Evolutionary conservation across 2,888 invertebrate genomes (phyloP), one percentile per base, ranked within the genome.

Genomic region (Limnephilus rhombicus): DNA sequence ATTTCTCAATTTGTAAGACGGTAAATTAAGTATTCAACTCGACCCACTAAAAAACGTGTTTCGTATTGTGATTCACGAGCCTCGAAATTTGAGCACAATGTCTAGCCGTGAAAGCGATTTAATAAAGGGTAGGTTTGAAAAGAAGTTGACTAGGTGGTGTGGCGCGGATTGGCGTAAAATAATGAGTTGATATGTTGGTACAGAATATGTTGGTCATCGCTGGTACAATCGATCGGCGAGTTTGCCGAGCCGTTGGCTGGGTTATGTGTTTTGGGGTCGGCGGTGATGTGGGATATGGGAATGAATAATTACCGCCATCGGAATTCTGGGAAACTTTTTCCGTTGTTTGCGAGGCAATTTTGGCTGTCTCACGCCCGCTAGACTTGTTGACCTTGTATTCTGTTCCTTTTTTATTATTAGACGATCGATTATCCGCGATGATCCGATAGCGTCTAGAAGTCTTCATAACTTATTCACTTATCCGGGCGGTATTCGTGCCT

Each of bases 221-320:
- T 81, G 41, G 88, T 68, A 80, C 80, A 29, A 90, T 90, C 90
- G 90, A 90, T 90, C 90, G 90, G 81, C 88, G 68, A n/a, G 88
- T 37, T 89, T 37, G 88, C 90, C 82, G 45, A 81, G 49, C 82
- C n/a, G 45, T 81, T 81, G 41, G 53, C 53, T 53, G 68, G 24
- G 29, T 49, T 82, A 83, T 29, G 83, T 41, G 81, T 91, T 82
- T 89, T 83, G 49, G 91, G 91, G 91, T 88, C 82, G 83, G 68
- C 45, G 24, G 49, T 91, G 85, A 91, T 89, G 80, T 89, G 89
- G 91, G 89, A 89, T 89, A 91, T 83, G 89, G 89, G 83, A 91
- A 89, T 91, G 89, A 91, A 89, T 89, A 91, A 91, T 91, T 82
- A 89, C 86, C 85, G 80, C 82, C 90, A 37, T 88, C 82, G 90